Percentiles rank a stretch among this genome's conserved stretches.
phyloP scores from a whole-genome alignment of 2,888 invertebrate species.

The Chymomyza amoena region DNA sequence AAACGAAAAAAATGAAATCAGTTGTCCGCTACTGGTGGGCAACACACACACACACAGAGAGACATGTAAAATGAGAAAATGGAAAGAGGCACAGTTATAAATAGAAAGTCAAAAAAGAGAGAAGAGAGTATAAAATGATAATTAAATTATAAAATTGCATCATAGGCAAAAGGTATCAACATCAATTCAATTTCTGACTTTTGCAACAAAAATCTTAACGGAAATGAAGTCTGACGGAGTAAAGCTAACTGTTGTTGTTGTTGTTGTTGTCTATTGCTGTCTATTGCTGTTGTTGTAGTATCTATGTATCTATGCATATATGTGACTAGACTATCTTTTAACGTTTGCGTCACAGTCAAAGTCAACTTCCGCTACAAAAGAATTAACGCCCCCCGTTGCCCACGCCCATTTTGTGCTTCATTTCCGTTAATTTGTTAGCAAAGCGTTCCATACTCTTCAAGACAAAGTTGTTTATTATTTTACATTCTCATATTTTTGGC shows the following conservation, averaged over 20 bases:
- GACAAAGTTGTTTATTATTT: slow-evolving; percentile 76
- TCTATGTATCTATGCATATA: not conserved
- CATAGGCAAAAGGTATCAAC: slow-evolving; percentile 77
- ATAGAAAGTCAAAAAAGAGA: slow-evolving; percentile 33
- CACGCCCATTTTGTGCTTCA: slow-evolving; percentile 62
- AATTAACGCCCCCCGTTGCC: slow-evolving; percentile 10
- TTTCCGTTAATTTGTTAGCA: slow-evolving; percentile 78
- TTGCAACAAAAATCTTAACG: slow-evolving; percentile 76
- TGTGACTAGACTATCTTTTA: not conserved
- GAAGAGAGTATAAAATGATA: slow-evolving; percentile 43
- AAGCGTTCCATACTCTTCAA: slow-evolving; percentile 78
- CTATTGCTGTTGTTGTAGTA: slow-evolving; percentile 9
- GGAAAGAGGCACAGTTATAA: slow-evolving; percentile 16
- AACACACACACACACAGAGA: slow-evolving; percentile 1
- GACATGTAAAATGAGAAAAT: slow-evolving; percentile 13
- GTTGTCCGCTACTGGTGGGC: not conserved
- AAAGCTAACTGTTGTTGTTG: slow-evolving; percentile 29
- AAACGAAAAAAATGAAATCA: not conserved
- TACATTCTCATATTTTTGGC: slow-evolving; percentile 66
- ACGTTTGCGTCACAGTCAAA: not conserved
- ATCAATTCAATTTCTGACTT: slow-evolving; percentile 70
- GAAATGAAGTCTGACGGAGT: slow-evolving; percentile 71
- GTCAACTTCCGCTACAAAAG: not conserved
- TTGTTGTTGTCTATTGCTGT: slow-evolving; percentile 25
- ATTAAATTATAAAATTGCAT: slow-evolving; percentile 57